Conservation (phyloP, 2,797 vertebrate genomes). For the Squalus acanthias region DNA sequence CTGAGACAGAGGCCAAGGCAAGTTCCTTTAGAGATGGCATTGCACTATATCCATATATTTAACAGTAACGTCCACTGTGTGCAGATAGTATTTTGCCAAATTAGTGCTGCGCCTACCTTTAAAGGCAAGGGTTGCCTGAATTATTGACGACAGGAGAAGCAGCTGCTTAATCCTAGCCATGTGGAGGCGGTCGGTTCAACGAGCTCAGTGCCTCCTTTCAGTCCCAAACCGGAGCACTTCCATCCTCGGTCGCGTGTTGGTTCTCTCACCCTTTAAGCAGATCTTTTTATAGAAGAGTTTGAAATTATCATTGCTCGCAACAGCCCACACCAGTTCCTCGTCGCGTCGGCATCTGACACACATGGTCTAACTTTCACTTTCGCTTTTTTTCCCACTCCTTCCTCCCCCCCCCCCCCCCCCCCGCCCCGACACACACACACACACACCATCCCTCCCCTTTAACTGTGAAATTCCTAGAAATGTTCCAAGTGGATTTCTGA, state of each 20-base stretch:
- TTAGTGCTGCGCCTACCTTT: background rate
- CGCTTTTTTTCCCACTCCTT: background rate
- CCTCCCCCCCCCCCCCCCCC: too few species aligned
- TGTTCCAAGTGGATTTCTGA: background rate
- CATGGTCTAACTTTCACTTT: constrained; percentile 10
- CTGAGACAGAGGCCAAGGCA: background rate
- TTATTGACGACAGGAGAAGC: background rate
- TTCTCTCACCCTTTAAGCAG: background rate
- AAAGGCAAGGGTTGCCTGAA: background rate
- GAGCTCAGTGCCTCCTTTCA: background rate
- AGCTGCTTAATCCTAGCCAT: background rate
- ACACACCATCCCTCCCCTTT: too few species aligned
- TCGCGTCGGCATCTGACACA: too few species aligned
- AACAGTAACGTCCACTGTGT: background rate
- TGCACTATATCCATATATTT: background rate
- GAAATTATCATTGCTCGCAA: background rate
- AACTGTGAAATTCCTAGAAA: background rate
- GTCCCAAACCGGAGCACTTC: background rate
- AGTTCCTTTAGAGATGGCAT: background rate
- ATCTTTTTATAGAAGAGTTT: background rate
- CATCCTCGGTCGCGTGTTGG: background rate
- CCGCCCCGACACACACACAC: too few species aligned
- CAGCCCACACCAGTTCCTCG: background rate
- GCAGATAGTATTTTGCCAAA: background rate
- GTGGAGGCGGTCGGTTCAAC: background rate